Evolutionary conservation across 1,140 invertebrate species (phyloP), one percentile per base, ranked within the genome.

Genomic region (Solen grandis): DNA sequence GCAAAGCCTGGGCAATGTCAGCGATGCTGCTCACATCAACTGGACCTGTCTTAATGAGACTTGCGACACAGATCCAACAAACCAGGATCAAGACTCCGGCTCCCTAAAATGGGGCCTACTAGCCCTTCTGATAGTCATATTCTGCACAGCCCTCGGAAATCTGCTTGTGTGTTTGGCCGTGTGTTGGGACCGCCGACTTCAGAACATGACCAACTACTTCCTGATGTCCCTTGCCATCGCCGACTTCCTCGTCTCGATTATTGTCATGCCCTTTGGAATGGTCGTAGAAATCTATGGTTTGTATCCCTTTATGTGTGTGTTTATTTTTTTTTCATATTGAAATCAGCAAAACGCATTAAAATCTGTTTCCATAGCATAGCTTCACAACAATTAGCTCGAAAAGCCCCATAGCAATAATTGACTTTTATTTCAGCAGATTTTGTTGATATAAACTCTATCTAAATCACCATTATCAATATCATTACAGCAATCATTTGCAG

Each of bases 171-270:
- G 99, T 84, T 93, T 99, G 33, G 97, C 97, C 82, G 98, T 99
- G 13, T 99, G 99, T 92, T 99, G 97, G 14, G 98, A 99, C 91
- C 95, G 97, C 87, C 97, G 98, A 1, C 93, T 99, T 35, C 94
- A 98, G 82, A 99, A 98, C 83, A 98, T 99, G 22, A 98, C 99
- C 88, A 99, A 99, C 93, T 99, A 99, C 92, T 99, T 99, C 92
- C 97, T 99, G 85, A 97, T 99, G 13, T 99, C 97, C 3, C 92
- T 99, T 65, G 98, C 98, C 1, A 97, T 99, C 31, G 97, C 98
- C 0, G 98, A 99, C 91, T 94, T 99, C 36, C 96, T 97, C 0
- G 98, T 99, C 0, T 98, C 98, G 0, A 94, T 99, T 65, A 93
- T 99, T 19, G 98, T 99, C 36, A 95, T 99, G 94, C 99, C 99